Percentiles rank a stretch among this genome's conserved stretches.
Evolutionary conservation across 2,888 invertebrate species (phyloP).

Genomic region (Papilio elwesi): DNA sequence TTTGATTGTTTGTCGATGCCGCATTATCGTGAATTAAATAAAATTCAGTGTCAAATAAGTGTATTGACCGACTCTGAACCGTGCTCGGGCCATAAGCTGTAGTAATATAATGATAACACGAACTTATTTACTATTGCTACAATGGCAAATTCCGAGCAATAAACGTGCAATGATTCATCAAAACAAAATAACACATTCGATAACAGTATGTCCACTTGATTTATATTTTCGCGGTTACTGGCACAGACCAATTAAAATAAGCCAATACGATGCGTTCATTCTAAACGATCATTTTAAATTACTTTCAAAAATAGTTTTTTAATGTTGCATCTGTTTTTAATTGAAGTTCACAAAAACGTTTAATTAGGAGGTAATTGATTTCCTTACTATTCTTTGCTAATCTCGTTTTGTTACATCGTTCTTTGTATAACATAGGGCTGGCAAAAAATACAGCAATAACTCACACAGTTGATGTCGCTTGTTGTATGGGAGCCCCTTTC

Average conservation of each 20-base stretch:
- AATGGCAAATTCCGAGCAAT: slow-evolving; percentile 35
- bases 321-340: no score
- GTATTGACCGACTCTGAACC: slow-evolving; percentile 40
- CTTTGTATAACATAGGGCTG: no score
- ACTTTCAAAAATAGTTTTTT: no score
- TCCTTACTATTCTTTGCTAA: no score
- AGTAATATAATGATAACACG: slow-evolving; percentile 27
- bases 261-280: background rate
- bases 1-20: background rate
- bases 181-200: slow-evolving; percentile 33
- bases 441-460: no score
- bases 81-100: slow-evolving; percentile 46
- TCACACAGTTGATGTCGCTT: no score
- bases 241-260: slow-evolving; percentile 18
- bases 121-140: slow-evolving; percentile 32
- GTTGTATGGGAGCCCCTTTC: no score
- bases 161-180: slow-evolving; percentile 32
- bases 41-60: slow-evolving; percentile 28
- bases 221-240: slow-evolving; percentile 28
- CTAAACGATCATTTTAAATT: background rate
- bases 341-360: no score
- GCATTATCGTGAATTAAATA: slow-evolving; percentile 1
- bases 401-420: no score
- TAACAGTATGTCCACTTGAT: slow-evolving; percentile 23
- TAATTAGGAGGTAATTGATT: no score